Percentiles rank a stretch among this genome's conserved stretches.
These are phyloP conservation scores for Ranitomeya variabilis DNA, from an alignment of 2,113 vertebrate species.

Conservation along the genomic window DNA sequence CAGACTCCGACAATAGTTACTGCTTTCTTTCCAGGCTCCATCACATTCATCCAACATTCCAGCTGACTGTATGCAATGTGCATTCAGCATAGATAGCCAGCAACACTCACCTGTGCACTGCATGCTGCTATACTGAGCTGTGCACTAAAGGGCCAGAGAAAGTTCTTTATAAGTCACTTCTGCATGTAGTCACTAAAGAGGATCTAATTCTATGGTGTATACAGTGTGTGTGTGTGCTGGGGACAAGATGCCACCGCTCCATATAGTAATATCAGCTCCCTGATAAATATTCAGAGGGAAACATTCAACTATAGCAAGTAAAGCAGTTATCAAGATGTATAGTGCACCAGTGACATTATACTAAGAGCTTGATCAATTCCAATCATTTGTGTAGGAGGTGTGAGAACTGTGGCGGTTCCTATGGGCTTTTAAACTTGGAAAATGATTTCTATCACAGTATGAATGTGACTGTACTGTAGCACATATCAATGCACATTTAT, in stretches of 20 bases:
- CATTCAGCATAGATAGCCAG: background rate
- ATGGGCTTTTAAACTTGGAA: constrained; percentile 46
- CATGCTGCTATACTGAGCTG: background rate
- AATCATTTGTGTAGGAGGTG: constrained; percentile 56
- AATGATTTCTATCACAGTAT: constrained; percentile 36
- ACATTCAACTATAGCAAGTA: constrained; percentile 27
- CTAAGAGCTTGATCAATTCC: constrained; percentile 58
- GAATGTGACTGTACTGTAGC: background rate
- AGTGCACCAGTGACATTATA: constrained; percentile 53
- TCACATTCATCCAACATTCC: background rate
- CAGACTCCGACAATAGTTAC: background rate
- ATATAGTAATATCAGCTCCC: background rate
- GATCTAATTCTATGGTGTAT: background rate
- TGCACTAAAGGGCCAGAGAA: background rate
- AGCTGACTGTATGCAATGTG: background rate
- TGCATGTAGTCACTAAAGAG: background rate
- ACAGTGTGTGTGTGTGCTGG: background rate
- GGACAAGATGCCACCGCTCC: background rate
- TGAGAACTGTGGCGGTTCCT: constrained; percentile 17
- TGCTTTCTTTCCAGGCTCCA: background rate
- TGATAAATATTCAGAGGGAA: constrained; percentile 40
- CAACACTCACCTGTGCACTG: background rate
- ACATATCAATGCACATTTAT: background rate
- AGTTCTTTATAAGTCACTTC: background rate
- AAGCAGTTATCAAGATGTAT: constrained; percentile 52